phyloP scores from a whole-genome alignment of 2,797 vertebrate genomes.

The Dallia pectoralis region DNA sequence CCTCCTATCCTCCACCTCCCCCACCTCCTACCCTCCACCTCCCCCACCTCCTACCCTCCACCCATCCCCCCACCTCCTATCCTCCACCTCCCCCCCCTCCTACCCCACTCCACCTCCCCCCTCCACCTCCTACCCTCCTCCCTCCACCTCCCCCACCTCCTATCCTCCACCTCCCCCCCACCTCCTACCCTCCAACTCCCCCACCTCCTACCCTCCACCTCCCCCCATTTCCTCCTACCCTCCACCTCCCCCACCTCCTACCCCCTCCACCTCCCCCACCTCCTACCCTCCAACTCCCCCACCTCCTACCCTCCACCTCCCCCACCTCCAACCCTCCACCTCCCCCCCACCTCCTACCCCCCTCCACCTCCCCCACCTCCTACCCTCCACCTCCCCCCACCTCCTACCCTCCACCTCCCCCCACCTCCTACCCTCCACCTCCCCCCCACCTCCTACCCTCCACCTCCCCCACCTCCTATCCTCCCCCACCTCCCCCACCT shows the following conservation, averaged over 20 bases:
- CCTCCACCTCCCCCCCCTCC: slow-evolving; percentile 41
- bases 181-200: slow-evolving; percentile 1
- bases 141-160: slow-evolving; percentile 49
- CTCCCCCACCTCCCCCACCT: slow-evolving; percentile 1
- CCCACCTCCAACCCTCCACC: slow-evolving; percentile 6
- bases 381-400: slow-evolving; percentile 4
- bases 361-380: slow-evolving; percentile 3
- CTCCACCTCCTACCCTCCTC: slow-evolving; percentile 53
- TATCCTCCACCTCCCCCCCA: too few species aligned
- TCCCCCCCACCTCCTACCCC: neutral
- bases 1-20: slow-evolving; percentile 42
- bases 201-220: neutral
- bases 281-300: slow-evolving; percentile 10
- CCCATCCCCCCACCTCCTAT: slow-evolving; percentile 49
- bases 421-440: slow-evolving; percentile 5
- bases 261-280: neutral
- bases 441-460: neutral
- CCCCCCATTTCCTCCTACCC: slow-evolving; percentile 2
- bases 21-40: slow-evolving; percentile 52
- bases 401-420: neutral
- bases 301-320: neutral
- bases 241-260: slow-evolving; percentile 5
- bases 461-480: slow-evolving; percentile 7
- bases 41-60: too few species aligned
- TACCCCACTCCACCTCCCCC: too few species aligned